Conservation (phyloP, 2,888 invertebrate species). For the Sepiola atlantica region DNA sequence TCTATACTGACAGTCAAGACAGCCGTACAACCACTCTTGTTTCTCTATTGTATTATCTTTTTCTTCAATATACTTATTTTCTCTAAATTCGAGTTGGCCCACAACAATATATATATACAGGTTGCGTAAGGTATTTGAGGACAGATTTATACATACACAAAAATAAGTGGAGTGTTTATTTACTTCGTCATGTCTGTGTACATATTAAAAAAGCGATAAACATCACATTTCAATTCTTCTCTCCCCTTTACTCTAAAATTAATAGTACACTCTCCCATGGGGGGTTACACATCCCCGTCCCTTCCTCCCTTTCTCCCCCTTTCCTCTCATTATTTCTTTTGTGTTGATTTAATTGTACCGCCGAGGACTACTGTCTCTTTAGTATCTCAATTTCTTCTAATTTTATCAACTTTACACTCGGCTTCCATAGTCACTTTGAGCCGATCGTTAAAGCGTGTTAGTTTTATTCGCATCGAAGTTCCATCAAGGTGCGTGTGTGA, state of each 20-base stretch:
- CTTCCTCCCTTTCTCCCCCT: too few species aligned
- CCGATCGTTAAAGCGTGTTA: not conserved
- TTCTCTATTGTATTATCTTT: too few species aligned
- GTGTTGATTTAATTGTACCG: not conserved
- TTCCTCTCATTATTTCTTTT: conserved; percentile 1
- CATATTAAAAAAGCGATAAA: too few species aligned
- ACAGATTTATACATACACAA: too few species aligned
- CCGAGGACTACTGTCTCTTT: not conserved
- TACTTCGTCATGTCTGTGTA: not conserved
- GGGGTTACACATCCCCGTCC: not conserved
- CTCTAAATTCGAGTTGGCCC: too few species aligned
- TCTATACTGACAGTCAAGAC: too few species aligned
- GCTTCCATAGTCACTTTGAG: not conserved
- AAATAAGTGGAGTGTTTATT: not conserved
- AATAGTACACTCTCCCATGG: not conserved
- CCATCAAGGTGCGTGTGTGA: too few species aligned
- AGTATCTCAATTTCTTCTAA: not conserved
- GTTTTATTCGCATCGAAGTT: not conserved
- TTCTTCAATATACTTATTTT: too few species aligned
- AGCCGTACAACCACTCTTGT: too few species aligned
- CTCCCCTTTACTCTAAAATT: not conserved
- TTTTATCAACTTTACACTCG: not conserved
- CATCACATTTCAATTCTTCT: not conserved
- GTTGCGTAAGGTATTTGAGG: too few species aligned
- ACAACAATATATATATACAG: too few species aligned